Evolutionary conservation across 2,888 invertebrate genomes (phyloP).

Genomic region (Liodrosophila aerea): DNA sequence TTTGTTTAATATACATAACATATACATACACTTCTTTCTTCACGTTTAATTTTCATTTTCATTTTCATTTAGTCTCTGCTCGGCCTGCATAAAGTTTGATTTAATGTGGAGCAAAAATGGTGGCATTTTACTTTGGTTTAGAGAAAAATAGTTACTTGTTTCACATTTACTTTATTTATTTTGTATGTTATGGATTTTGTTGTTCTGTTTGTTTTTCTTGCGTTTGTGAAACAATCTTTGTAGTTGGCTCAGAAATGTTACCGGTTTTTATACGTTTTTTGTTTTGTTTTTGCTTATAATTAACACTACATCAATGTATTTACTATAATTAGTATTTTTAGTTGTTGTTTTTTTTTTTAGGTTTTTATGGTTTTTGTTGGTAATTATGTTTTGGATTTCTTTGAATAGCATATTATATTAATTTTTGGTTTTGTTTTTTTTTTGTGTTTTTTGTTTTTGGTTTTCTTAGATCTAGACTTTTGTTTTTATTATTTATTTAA

Average conservation of each 20-base stretch:
- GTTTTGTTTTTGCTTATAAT: conserved; percentile 54
- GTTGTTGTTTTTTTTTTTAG: conserved; percentile 54
- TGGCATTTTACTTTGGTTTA: conserved; percentile 70
- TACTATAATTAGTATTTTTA: conserved; percentile 79
- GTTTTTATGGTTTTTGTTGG: conserved; percentile 46
- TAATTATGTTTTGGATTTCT: conserved; percentile 79
- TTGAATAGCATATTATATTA: conserved; percentile 76
- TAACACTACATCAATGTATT: conserved; percentile 78
- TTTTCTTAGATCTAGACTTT: conserved; percentile 50
- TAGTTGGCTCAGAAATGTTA: conserved; percentile 52
- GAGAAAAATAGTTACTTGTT: conserved; percentile 77
- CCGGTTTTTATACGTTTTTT: conserved; percentile 24
- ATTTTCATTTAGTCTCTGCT: conserved; percentile 9
- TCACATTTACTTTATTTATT: conserved; percentile 57
- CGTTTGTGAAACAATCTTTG: conserved; percentile 45
- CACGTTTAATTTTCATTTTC: conserved; percentile 22
- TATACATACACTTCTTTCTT: conserved; percentile 11
- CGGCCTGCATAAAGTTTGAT: conserved; percentile 58
- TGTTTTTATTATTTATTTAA: conserved; percentile 47
- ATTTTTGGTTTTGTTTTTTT: conserved; percentile 36
- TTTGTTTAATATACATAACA: conserved; percentile 7
- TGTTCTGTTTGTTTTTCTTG: conserved; percentile 47
- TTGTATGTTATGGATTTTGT: conserved; percentile 31
- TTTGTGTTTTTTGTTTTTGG: conserved; percentile 22
- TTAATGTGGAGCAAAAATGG: conserved; percentile 75